A percentile compares a stretch with the other conserved stretches of the same genome.
Evolutionary conservation across 2,113 vertebrate genomes (phyloP).

Genomic region (Rhea americana): DNA sequence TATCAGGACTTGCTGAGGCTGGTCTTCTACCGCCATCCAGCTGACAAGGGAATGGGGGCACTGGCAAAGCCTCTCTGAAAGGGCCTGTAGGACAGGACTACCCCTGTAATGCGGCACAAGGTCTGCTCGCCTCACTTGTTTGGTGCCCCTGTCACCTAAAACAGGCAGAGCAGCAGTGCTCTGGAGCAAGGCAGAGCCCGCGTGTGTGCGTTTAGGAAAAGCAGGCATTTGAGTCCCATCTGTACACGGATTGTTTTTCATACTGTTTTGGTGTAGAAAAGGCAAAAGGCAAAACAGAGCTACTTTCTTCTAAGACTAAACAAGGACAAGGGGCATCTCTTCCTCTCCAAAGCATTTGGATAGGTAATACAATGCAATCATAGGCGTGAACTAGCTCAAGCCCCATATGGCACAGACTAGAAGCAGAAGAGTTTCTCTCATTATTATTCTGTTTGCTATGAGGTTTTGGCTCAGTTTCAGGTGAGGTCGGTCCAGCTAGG

Average conservation of each 20-base stretch:
- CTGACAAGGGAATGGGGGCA: background rate
- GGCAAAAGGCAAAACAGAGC: background rate
- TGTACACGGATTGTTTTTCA: accelerated
- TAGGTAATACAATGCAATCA: background rate
- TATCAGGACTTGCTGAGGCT: too few species aligned
- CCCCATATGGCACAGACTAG: background rate
- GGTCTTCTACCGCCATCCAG: background rate
- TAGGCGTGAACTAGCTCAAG: background rate
- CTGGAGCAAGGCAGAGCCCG: background rate
- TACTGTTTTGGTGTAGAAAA: background rate
- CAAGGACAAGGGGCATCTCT: background rate
- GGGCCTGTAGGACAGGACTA: background rate
- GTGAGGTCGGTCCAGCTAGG: background rate
- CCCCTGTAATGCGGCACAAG: accelerated
- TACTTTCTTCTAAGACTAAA: background rate
- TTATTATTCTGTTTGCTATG: background rate
- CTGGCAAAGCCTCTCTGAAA: background rate
- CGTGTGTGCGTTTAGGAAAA: background rate
- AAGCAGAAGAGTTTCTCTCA: background rate
- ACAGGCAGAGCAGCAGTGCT: background rate
- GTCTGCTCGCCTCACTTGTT: background rate
- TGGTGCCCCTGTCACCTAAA: accelerated
- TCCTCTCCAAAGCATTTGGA: background rate
- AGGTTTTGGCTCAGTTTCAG: background rate
- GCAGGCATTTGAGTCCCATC: background rate